Evolutionary conservation across 1,140 invertebrate species (phyloP).

Genomic region (Conopomorpha cramerella): DNA sequence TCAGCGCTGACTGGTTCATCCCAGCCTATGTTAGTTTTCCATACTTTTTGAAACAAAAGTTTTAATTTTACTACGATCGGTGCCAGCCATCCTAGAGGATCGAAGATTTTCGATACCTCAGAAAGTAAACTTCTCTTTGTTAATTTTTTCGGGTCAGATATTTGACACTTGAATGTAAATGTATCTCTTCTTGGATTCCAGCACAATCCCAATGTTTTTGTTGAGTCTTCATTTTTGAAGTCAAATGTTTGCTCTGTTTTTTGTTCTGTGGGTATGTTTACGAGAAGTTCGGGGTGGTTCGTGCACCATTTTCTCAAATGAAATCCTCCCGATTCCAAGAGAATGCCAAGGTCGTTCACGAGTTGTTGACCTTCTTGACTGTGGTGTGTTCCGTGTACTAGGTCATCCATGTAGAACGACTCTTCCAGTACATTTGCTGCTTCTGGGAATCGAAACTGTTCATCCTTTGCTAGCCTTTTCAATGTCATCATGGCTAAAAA

Average conservation of each 20-base stretch:
- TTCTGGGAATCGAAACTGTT: slow-evolving; percentile 11
- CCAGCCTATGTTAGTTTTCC: slow-evolving; percentile 3
- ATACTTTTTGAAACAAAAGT: slow-evolving; percentile 7
- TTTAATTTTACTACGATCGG: slow-evolving; percentile 6
- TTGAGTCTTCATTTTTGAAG: slow-evolving; percentile 2
- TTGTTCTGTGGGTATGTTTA: slow-evolving; percentile 1
- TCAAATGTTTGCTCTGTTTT: background rate
- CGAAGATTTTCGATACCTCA: background rate
- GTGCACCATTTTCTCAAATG: slow-evolving; percentile 8
- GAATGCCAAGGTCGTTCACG: slow-evolving; percentile 3
- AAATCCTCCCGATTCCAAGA: slow-evolving; percentile 5
- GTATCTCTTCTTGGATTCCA: slow-evolving; percentile 5
- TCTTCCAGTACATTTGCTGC: slow-evolving; percentile 10
- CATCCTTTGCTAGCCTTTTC: slow-evolving; percentile 17
- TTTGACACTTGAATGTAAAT: slow-evolving; percentile 3
- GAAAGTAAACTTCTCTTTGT: slow-evolving; percentile 3
- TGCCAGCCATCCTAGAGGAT: background rate
- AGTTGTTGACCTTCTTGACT: slow-evolving; percentile 3
- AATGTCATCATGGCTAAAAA: slow-evolving; percentile 29
- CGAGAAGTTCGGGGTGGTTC: slow-evolving; percentile 6
- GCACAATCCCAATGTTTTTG: slow-evolving; percentile 5
- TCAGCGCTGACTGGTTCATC: slow-evolving; percentile 3
- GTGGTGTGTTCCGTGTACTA: slow-evolving; percentile 9
- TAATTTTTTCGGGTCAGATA: background rate
- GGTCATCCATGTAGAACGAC: slow-evolving; percentile 37